Evolutionary conservation across 2,888 invertebrate genomes (phyloP).

Genomic region (Neoascia interrupta): DNA sequence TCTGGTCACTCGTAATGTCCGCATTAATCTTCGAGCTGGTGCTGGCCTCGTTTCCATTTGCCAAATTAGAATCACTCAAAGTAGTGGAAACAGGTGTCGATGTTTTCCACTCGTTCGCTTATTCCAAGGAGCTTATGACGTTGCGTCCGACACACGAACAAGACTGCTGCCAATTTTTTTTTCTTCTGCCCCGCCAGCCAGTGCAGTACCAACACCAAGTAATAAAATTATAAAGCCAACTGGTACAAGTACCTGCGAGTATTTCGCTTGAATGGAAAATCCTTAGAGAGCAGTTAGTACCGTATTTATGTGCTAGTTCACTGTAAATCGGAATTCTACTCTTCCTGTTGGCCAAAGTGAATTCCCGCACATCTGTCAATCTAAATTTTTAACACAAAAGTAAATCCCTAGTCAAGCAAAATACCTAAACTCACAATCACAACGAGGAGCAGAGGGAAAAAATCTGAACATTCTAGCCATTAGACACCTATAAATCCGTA

Average conservation of each 20-base stretch:
- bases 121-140: constrained; percentile 3
- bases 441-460: background rate
- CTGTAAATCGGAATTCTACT: background rate
- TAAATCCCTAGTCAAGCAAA: background rate
- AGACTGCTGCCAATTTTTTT: constrained; percentile 30
- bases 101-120: constrained; percentile 19
- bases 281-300: no score
- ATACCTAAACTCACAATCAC: no score
- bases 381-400: constrained; percentile 28
- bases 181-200: background rate
- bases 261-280: background rate
- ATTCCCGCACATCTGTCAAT: constrained; percentile 44
- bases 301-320: no score
- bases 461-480: constrained; percentile 31
- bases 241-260: no score
- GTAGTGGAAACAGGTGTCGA: constrained; percentile 42
- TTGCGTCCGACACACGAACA: constrained; percentile 31
- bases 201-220: background rate
- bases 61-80: constrained; percentile 26
- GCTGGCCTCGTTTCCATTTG: background rate
- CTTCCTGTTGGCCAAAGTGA: background rate
- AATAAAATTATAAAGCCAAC: constrained; percentile 26
- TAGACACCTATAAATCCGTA: constrained; percentile 29
- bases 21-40: background rate
- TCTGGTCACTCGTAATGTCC: no score